A percentile compares a stretch with the other conserved stretches of the same genome.
Evolutionary conservation across 30 jellyfish, hydroid and myxozoan species (phyloP).

Genomic region (Cassiopea xamachana): DNA sequence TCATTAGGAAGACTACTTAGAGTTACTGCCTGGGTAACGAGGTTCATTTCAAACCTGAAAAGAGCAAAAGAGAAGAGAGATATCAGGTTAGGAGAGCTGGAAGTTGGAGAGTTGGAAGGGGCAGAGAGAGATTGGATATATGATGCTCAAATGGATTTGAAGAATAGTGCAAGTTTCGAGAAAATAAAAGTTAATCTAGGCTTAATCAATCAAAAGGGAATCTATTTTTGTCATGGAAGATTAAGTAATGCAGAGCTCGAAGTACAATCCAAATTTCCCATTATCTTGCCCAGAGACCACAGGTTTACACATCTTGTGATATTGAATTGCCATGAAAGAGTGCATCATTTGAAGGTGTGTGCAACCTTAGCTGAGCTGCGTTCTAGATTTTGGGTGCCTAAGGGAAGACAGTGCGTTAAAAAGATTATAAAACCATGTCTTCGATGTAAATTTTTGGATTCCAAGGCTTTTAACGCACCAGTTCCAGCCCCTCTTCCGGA

Average conservation of each 20-base stretch:
- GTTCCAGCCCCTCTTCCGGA: constrained; percentile 50
- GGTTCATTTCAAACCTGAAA: constrained; percentile 50
- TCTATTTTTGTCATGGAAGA: constrained; percentile 30
- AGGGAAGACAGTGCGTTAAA: constrained; percentile 64
- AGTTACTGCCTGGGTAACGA: constrained; percentile 1
- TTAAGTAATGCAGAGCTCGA: constrained; percentile 23
- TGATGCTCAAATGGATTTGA: constrained; percentile 40
- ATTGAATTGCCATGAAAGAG: constrained; percentile 55
- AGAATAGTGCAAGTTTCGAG: constrained; percentile 5
- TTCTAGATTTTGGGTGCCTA: constrained; percentile 37
- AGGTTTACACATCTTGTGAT: constrained; percentile 25
- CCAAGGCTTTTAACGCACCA: constrained; percentile 45
- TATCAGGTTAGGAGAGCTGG: neutral
- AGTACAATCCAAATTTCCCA: constrained; percentile 23
- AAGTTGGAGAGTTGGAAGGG: constrained; percentile 16
- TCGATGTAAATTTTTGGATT: constrained; percentile 11
- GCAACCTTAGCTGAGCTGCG: constrained; percentile 58
- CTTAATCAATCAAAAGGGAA: neutral
- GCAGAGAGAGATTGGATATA: constrained; percentile 47
- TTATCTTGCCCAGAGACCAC: constrained; percentile 47
- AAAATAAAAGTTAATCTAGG: constrained; percentile 1
- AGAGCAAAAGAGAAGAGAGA: constrained; percentile 5
- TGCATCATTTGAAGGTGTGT: constrained; percentile 34
- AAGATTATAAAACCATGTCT: constrained; percentile 24
- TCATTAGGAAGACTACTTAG: constrained; percentile 13